Conservation (phyloP, 2,888 invertebrate genomes). For the Cephus nigrinus region DNA sequence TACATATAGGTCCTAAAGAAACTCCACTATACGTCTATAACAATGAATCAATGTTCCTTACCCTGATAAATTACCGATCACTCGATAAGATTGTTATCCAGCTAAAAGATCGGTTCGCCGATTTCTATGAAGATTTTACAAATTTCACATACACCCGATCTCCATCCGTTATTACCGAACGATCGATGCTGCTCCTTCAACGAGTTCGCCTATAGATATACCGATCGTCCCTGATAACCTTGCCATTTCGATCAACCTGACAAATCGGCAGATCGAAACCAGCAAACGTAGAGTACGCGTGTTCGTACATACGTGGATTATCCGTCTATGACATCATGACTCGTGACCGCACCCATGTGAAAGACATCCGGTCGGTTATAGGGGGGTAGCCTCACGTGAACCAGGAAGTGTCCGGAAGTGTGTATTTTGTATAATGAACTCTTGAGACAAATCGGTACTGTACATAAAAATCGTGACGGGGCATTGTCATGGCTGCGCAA, state of each 20-base stretch:
- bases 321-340: conserved; percentile 25
- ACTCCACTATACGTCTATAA: not conserved
- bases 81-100: not conserved
- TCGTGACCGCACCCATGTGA: conserved; percentile 25
- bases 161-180: not conserved
- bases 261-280: not conserved
- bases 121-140: not conserved
- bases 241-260: conserved; percentile 14
- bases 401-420: conserved; percentile 7
- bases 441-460: not conserved
- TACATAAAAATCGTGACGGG: conserved; percentile 16
- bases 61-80: not conserved
- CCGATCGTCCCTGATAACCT: conserved; percentile 4
- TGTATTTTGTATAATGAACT: conserved; percentile 7
- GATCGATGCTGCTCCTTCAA: not conserved
- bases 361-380: conserved; percentile 11
- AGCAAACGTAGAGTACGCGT: not conserved
- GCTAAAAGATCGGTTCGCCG: not conserved
- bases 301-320: conserved; percentile 15
- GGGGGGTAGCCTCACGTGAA: conserved; percentile 1
- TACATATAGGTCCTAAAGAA: not conserved
- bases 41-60: not conserved
- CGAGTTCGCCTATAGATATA: not conserved
- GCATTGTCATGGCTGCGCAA: conserved; percentile 18
- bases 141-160: not conserved